Evolutionary conservation across 2,797 vertebrate species (phyloP).

Genomic region (Podarcis siculus): DNA sequence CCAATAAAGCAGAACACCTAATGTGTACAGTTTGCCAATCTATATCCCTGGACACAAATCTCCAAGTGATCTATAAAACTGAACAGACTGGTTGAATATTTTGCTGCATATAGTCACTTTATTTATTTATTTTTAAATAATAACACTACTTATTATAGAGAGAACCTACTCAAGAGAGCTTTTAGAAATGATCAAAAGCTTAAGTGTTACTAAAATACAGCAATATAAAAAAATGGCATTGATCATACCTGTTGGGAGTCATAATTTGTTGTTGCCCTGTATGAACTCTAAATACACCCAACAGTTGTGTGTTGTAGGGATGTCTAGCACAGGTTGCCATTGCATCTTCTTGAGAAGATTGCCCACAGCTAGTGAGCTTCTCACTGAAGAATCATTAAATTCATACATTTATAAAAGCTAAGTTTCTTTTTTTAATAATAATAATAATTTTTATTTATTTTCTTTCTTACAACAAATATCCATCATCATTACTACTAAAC

Average conservation of each 20-base stretch:
- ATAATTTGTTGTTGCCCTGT: too few species aligned
- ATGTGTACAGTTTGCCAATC: background rate
- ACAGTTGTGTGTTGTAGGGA: too few species aligned
- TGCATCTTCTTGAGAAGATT: background rate
- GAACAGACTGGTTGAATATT: background rate
- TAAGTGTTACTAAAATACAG: background rate
- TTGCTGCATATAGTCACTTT: too few species aligned
- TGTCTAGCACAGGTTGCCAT: too few species aligned
- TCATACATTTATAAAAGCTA: background rate
- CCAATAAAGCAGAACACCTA: background rate
- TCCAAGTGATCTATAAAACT: background rate
- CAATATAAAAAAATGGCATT: background rate
- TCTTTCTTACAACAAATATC: too few species aligned
- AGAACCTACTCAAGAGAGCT: background rate
- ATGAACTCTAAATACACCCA: too few species aligned
- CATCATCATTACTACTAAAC: too few species aligned
- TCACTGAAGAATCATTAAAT: background rate
- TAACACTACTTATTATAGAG: too few species aligned
- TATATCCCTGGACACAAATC: background rate
- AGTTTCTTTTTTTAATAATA: background rate
- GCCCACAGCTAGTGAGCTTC: background rate
- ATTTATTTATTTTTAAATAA: too few species aligned
- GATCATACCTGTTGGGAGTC: too few species aligned
- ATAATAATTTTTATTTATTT: too few species aligned
- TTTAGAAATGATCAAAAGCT: background rate